Evolutionary conservation across 2,113 vertebrate genomes (phyloP).

Genomic region (Bujurquina vittata): DNA sequence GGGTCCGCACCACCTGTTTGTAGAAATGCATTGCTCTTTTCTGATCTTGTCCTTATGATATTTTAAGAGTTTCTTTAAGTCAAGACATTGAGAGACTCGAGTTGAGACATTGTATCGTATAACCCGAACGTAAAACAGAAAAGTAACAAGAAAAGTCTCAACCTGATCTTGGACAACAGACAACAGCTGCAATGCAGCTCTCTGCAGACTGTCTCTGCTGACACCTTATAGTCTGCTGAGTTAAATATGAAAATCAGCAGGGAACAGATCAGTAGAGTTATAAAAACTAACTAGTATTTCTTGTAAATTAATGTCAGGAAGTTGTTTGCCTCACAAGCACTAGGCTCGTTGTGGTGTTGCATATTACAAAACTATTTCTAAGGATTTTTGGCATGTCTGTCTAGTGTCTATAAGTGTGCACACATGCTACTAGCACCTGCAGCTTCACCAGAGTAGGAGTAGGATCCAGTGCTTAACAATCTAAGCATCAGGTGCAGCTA

Average conservation of each 20-base stretch:
- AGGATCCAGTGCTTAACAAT: not conserved
- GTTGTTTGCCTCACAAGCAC: not conserved
- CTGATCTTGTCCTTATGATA: not conserved
- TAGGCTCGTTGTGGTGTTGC: not conserved
- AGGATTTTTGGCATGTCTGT: too few relatives aligned
- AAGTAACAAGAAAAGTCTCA: not conserved
- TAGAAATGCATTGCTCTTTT: not conserved
- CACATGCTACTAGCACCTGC: not conserved
- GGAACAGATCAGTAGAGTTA: not conserved
- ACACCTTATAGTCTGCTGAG: not conserved
- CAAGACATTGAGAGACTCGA: accelerated
- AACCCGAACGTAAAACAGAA: not conserved
- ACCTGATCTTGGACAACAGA: not conserved
- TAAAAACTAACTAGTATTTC: not conserved
- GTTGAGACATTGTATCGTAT: not conserved
- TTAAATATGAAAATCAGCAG: not conserved
- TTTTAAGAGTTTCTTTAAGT: not conserved
- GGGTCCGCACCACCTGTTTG: not conserved
- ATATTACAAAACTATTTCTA: not conserved
- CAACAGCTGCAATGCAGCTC: not conserved
- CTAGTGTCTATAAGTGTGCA: not conserved
- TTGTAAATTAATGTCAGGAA: not conserved
- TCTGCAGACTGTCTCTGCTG: too few relatives aligned
- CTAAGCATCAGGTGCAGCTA: not conserved
- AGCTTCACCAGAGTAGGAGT: not conserved